Base-by-base conservation (phyloP, 2,113 vertebrate species). In the Ondatra zibethicus region DNA sequence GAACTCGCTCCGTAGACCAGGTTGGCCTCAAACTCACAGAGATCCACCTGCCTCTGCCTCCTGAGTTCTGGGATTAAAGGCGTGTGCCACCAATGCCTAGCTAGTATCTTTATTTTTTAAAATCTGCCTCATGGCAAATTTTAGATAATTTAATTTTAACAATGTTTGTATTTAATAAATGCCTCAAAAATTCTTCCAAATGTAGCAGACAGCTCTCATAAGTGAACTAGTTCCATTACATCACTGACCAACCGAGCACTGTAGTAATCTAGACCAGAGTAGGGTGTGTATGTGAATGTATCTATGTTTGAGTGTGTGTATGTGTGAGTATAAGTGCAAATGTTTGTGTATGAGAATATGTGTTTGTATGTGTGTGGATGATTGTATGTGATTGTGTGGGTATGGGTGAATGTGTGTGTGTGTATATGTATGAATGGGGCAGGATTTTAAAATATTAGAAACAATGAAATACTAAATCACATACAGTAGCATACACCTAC, bases 401-500 rank as follows among this genome's bases (percentile, higher is more conserved):
- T 7, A 7, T 36, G 33, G 10, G 68, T 47, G 42, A 27, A 3
- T 29, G 45, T 31, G 75, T 29, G n/a, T 11, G 21, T 75, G 21
- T 42, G 14, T n/a, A 3, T 42, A 14, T 75, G 19, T 75, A 7
- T 65, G 80, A 84, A 29, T 6, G 75, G 50, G 12, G 50, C 12
- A 68, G 63, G 68, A 47, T 75, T 90, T 93, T 68, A 36, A 96
- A 80, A 63, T 97, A 61, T 89, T 75, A 70, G 13, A 91, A 94
- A 88, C 55, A 94, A 73, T 25, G 29, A 90, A 82, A 80, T 85
- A 8, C n/a, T 45, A 52, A 88, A 36, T n/a, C 33, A 27, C 33
- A 33, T 52, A 36, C n/a, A 31, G 19, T 25, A 87, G 58, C 45
- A 12, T 36, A 36, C 31, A 68, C 65, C 45, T 88, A 1, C n/a